Base-by-base conservation (phyloP, 2,888 invertebrate genomes). In the Mesorhabditis belari region DNA sequence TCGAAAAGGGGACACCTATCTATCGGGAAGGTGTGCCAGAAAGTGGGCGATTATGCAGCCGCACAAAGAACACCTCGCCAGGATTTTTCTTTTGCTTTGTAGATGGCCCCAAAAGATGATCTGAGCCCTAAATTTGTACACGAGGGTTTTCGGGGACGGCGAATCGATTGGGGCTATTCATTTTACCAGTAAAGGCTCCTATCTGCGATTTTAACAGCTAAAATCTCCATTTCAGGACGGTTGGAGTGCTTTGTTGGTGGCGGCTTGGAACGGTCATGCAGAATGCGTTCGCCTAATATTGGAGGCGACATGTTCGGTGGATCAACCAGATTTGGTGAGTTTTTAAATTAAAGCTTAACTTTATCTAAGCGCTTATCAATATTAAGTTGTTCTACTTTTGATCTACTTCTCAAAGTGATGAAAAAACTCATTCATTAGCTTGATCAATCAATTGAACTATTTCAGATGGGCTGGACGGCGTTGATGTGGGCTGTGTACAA, bases 401-500 rank as follows among this genome's bases (percentile, higher is more conserved):
- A 44, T 44, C n/a, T 2, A 44, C 44, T 44, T 17, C 12, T 17
- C 44, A 44, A 1, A 17, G 2, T n/a, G 17, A 44, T 53, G 12
- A 17, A n/a, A 17, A 57, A 25, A 53, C 17, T 52, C 17, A 2
- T 12, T 17, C 19, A 1, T 24, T 55, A n/a, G 17, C 56, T 3
- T 12, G 2, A 50, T 6, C 6, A 12, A 25, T 9, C 53, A 58
- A 28, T 6, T 28, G 52, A 3, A 19, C 12, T 29, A 12, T 63
- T 67, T 55, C 57, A 71, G 65, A 93, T 93, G 72, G 92, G 92
- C 44, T 98, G 96, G 96, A 90, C 93, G 3, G 87, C 95, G 0
- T 86, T 98, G 60, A 92, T 96, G 89, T 98, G 96, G 96, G 91
- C 93, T 0, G 87, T 91, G 6, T 98, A 98, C 85, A 92, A 94